Evolutionary conservation across 2,888 invertebrate genomes (phyloP), one percentile per base, ranked within the genome.

Genomic region (Prosopocoilus inquinatus): DNA sequence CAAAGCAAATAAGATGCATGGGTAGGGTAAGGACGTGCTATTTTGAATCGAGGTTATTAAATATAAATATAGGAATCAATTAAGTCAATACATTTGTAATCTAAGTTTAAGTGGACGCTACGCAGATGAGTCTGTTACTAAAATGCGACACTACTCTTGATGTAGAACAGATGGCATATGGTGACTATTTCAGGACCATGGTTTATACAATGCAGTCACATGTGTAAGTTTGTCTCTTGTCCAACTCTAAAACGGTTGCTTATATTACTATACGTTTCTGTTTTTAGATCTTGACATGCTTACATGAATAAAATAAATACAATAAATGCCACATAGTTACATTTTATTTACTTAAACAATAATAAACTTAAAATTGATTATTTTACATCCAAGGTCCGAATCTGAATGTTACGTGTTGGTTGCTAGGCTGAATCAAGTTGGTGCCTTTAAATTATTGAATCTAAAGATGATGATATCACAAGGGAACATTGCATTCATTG

Each of bases 161-260:
- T 60, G 59, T 60, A 55, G 66, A 67, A 67, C 65, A 64, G 55
- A 68, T 57, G 66, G 63, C 67, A 67, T 66, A 68, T 67, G 68
- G 66, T 62, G 59, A 66, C 67, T 68, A 68, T 68, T 68, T 68
- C 64, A 64, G 67, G 68, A 66, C 62, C 64, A 63, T 62, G 61
- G 66, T 68, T 62, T 68, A 67, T 64, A 68, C 66, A 68, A 68
- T 67, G 58, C 63, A 68, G 67, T 66, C 65, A 66, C 64, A 66
- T 64, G 61, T 64, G 63, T 63, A 65, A 65, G 62, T 64, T 64
- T 64, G 64, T 61, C 62, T 59, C 64, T 62, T 62, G 59, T 62
- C 62, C 59, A 61, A 61, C 55, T 59, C 53, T 58, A 60, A 61
- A 59, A 59, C 59, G 56, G 52, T 56, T 56, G 56, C 56, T 56